A percentile compares a stretch with the other conserved stretches of the same genome.
These are phyloP conservation scores for Gulo gulo DNA, from an alignment of 2,113 vertebrate species.

Conservation along the genomic window DNA sequence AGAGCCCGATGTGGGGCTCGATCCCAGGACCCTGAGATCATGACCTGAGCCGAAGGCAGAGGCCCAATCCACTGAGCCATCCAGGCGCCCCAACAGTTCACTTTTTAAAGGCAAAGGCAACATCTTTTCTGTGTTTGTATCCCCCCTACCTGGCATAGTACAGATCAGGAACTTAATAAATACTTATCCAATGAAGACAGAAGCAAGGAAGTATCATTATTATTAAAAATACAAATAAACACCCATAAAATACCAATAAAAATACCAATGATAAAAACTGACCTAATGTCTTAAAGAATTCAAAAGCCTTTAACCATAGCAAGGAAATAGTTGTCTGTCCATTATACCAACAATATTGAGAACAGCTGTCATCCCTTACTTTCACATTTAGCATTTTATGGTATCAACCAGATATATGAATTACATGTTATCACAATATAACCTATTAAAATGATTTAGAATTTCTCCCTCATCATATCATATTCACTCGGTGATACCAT, in stretches of 20 bases:
- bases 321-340: not conserved
- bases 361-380: not conserved
- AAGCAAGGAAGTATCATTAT: not conserved
- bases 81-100: too few species aligned
- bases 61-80: too few species aligned
- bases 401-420: not conserved
- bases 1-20: too few species aligned
- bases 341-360: not conserved
- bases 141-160: not conserved
- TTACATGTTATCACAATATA: not conserved
- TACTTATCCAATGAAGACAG: not conserved
- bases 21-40: too few species aligned
- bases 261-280: not conserved
- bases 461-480: not conserved
- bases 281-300: not conserved
- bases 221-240: not conserved
- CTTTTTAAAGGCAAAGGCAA: not conserved
- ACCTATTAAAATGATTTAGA: not conserved
- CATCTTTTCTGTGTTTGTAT: not conserved
- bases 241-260: not conserved
- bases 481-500: not conserved
- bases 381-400: not conserved
- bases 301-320: not conserved
- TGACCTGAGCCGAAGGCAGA: too few species aligned
- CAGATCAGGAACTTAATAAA: not conserved